Conservation (phyloP, 2,797 vertebrate species). For the Bufotes viridis region DNA sequence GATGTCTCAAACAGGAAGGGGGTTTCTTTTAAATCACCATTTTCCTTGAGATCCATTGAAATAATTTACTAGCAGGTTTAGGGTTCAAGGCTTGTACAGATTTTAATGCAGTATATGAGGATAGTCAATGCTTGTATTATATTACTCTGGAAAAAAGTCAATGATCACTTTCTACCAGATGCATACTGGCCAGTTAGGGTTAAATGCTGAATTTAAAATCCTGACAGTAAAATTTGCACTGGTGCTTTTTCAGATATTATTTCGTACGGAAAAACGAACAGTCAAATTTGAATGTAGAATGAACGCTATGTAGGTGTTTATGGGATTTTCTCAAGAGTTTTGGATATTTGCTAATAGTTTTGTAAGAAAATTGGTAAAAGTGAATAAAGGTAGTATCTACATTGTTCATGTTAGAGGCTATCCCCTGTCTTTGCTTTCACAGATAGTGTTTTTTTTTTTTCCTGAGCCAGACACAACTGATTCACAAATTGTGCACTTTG, state of each 20-base stretch:
- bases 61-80: not conserved
- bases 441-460: not conserved
- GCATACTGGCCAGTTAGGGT: not conserved
- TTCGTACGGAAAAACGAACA: not conserved
- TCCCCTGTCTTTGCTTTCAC: not conserved
- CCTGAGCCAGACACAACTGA: not conserved
- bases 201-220: not conserved
- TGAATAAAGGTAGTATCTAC: not conserved
- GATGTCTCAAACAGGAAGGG: too few relatives aligned
- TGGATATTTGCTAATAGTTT: not conserved
- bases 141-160: not conserved
- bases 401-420: not conserved
- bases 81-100: too few relatives aligned
- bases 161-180: not conserved
- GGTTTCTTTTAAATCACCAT: too few relatives aligned
- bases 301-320: not conserved
- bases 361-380: not conserved
- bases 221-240: too few relatives aligned
- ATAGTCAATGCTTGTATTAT: not conserved
- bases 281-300: not conserved
- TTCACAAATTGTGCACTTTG: not conserved
- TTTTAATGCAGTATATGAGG: too few relatives aligned
- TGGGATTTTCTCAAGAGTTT: not conserved
- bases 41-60: too few relatives aligned
- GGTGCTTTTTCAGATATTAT: too few relatives aligned